These are phyloP conservation scores for Henricia sp. DNA, from an alignment of 53 echinoderm and acorn worm species.

Conservation along the genomic window DNA sequence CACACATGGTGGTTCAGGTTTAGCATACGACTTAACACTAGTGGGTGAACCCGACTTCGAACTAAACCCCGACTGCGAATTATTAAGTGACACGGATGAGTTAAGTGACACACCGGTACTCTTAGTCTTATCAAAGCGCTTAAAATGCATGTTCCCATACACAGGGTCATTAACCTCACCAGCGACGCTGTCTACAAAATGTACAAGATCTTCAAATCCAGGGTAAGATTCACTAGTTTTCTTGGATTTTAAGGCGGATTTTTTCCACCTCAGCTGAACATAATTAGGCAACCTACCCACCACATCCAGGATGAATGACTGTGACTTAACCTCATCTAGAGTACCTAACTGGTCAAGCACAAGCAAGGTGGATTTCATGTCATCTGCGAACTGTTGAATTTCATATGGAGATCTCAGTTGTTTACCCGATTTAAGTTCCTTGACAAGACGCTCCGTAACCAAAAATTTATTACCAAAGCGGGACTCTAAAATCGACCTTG, in stretches of 20 bases:
- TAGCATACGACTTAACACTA: constrained; percentile 36
- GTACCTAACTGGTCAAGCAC: constrained; percentile 32
- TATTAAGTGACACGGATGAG: constrained; percentile 7
- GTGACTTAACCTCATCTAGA: constrained; percentile 38
- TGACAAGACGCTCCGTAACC: constrained; percentile 37
- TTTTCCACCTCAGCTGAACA: constrained; percentile 39
- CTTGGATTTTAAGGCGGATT: constrained; percentile 16
- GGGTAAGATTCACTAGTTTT: constrained; percentile 18
- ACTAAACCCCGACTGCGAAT: neutral
- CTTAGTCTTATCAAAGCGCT: neutral
- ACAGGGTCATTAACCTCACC: constrained; percentile 34
- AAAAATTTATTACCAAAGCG: constrained; percentile 35
- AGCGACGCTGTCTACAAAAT: constrained; percentile 11
- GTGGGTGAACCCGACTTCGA: neutral
- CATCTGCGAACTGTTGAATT: constrained; percentile 53
- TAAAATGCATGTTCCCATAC: neutral
- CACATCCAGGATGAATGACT: constrained; percentile 26
- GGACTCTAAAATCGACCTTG: constrained; percentile 9
- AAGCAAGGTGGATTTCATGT: constrained; percentile 30
- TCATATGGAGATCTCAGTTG: constrained; percentile 29
- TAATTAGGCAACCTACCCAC: constrained; percentile 48
- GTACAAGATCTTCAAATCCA: neutral
- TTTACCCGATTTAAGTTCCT: constrained; percentile 40
- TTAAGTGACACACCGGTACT: neutral
- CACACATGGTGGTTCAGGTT: constrained; percentile 43